Conservation (phyloP, 2,888 invertebrate species). For the Coleophora flavipennella region DNA sequence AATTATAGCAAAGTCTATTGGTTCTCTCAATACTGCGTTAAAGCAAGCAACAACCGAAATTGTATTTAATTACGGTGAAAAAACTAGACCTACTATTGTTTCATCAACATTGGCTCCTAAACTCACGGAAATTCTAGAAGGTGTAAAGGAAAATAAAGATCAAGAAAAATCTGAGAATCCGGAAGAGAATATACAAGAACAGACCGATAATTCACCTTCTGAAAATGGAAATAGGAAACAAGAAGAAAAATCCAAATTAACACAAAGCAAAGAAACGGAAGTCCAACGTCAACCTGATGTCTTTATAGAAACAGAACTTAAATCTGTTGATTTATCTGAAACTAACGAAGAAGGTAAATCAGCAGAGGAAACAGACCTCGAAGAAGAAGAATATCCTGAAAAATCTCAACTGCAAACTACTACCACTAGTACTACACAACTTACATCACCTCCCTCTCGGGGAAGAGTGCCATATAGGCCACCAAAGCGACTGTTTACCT, state of each 20-base stretch:
- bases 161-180: constrained; percentile 4
- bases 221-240: constrained; percentile 11
- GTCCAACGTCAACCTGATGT: constrained; percentile 26
- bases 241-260: constrained; percentile 12
- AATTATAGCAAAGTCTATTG: constrained; percentile 34
- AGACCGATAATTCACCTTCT: constrained; percentile 7
- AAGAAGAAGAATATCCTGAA: constrained; percentile 11
- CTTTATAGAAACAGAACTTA: constrained; percentile 29
- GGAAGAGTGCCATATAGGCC: constrained; percentile 55
- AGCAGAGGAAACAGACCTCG: not conserved
- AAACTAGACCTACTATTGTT: constrained; percentile 25
- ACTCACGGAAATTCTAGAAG: constrained; percentile 20
- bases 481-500: constrained; percentile 47
- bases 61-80: constrained; percentile 55
- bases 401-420: constrained; percentile 32
- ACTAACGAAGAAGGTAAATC: constrained; percentile 18
- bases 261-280: constrained; percentile 3
- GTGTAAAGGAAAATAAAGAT: constrained; percentile 18
- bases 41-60: constrained; percentile 30
- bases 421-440: constrained; percentile 37
- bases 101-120: constrained; percentile 16
- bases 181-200: constrained; percentile 14
- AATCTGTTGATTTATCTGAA: constrained; percentile 34
- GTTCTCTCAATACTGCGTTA: constrained; percentile 28
- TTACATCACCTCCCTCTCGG: constrained; percentile 26